Base-by-base conservation (phyloP, 92 coral and sea anemone genomes). In the Ricordea florida region DNA sequence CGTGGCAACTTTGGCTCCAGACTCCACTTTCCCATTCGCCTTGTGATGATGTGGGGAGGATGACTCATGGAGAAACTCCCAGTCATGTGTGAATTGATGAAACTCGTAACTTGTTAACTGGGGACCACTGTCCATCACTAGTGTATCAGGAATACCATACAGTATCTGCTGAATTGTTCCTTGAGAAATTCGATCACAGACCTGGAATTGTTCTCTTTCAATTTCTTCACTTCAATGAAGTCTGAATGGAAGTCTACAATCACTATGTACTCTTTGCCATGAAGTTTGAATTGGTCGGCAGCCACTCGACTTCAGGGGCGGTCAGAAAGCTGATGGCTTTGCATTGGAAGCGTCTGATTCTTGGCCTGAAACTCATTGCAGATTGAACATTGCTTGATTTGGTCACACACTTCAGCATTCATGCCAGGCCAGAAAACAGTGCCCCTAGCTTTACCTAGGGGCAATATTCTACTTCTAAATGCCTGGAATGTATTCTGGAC, bases 31-130 rank as follows among this genome's bases (percentile, higher is more conserved):
- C 2, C 84, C 80, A 41, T 84, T 76, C 30, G 89, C 33, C 35
- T 78, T 70, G 72, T 84, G 85, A 25, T 84, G 91, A 57, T 85
- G 79, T 9, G 72, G 53, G 10, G 85, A 78, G 33, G 70, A 78
- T 7, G 77, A 37, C 9, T 58, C 41, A 21, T 80, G 86, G 18
- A 47, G 18, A 65, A 69, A 80, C 73, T 80, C 79, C 86, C 79
- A 69, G 2, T 37, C 45, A 10, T 6, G 16, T 3, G 79, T 4
- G 58, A 70, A 80, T 2, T 69, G 65, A 0, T 29, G 0, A 10
- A 80, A 70, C 28, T 69, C 86, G 3, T 51, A 49, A 27, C 58
- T 80, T 4, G 58, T 17, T 14, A 34, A 60, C 20, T 80, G 86
- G 2, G 79, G 86, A 34, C 66, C 57, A 27, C 62, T 70, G 66